Conservation (phyloP, 2,888 invertebrate genomes). For the Trissonchulus latispiculum region DNA sequence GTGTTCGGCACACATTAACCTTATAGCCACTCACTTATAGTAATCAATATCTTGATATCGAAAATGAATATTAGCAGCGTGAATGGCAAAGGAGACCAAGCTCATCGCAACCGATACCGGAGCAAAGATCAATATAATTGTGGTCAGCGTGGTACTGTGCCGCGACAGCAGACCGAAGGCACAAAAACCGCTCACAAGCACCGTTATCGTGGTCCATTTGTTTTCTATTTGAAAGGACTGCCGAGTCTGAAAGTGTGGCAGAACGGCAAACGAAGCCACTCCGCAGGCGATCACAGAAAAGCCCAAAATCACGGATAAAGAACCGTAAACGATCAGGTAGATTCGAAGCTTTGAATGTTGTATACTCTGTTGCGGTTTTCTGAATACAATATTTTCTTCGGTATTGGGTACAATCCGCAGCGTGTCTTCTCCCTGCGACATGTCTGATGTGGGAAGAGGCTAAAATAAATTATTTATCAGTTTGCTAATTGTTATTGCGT, state of each 20-base stretch:
- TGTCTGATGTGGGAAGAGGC: too few species aligned
- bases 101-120: background rate
- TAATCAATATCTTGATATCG: conserved; percentile 9
- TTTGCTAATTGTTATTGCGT: too few species aligned
- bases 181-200: conserved; percentile 17
- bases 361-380: background rate
- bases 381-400: background rate
- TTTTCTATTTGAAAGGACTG: conserved; percentile 19
- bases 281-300: conserved; percentile 16
- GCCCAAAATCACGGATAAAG: conserved; percentile 7
- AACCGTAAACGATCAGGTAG: conserved; percentile 1
- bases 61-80: conserved; percentile 17
- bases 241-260: conserved; percentile 9
- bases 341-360: background rate
- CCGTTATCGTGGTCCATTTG: conserved; percentile 18
- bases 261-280: background rate
- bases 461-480: too few species aligned
- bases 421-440: background rate
- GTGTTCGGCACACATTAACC: too few species aligned
- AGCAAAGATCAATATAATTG: background rate
- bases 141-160: background rate
- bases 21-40: background rate
- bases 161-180: background rate
- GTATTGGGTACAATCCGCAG: background rate
- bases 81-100: conserved; percentile 1